Base-by-base conservation (phyloP, 1,140 invertebrate species). In the Belonocnema kinseyi region DNA sequence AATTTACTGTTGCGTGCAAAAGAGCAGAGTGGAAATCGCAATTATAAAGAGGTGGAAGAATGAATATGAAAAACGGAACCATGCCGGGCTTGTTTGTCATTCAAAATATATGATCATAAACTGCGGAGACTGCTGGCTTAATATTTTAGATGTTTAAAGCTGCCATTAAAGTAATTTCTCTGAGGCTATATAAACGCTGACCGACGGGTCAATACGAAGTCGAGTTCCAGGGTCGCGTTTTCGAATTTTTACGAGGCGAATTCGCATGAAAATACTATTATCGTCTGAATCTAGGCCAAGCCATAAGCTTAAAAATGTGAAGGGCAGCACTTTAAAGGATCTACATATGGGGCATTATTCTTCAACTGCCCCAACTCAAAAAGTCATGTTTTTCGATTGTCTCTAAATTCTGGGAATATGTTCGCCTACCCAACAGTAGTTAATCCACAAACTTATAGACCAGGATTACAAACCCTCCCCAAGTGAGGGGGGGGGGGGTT, bases 131-230 rank as follows among this genome's bases (percentile, higher is more conserved):
- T 56, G 56, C 56, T 70, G 79, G 76, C 51, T 73, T 73, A 75
- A 80, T 56, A 80, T 77, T 80, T 80, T 53, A 74, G 73, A 72
- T 72, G 76, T 75, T 79, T 80, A 77, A 77, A 58, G 53, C 73
- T 50, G 79, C 76, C 79, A 77, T 80, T 80, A 77, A 75, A 77
- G 56, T 77, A 71, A 77, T 77, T 80, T 66, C 56, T 74, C 74
- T 26, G 74, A 66, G 61, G 33, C 61, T 14, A 46, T 66, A 66
- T 66, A 66, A 66, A 66, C 40, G 21, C 33, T 66, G 13, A 66
- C 61, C 10, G 61, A 8, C 61, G 61, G 56, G 54, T 72, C 51
- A 75, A 79, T 79, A 75, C 75, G 70, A 54, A 75, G 74, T 58
- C 40, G 61, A 66, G n/a, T 40, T 26, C n/a, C 26, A 40, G 61